Base-by-base conservation (phyloP, 2,797 vertebrate species). In the Coccyzus lansbergi region DNA sequence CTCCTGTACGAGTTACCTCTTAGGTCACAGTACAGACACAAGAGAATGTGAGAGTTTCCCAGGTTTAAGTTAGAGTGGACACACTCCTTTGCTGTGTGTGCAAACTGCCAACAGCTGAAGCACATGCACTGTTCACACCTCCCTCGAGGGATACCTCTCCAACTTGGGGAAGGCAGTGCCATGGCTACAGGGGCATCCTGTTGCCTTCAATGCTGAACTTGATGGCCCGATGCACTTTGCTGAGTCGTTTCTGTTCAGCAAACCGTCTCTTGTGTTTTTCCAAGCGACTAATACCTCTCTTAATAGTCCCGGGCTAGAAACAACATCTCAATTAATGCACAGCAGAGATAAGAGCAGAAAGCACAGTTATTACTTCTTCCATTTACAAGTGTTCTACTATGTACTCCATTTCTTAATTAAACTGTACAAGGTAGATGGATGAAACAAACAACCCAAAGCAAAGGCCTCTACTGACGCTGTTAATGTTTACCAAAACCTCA, bases 141-240 rank as follows among this genome's bases (percentile, higher is more conserved):
- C 94, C 97, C 98, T 91, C 74, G 65, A 94, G 95, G 92, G 95
- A 97, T 98, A 98, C 97, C 98, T 98, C 97, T 95, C 80, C 97
- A 68, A 77, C 94, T 96, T 85, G 93, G 92, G 92, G 84, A 94
- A 97, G 97, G 98, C 31, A 55, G 80, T 95, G 82, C 97, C 92
- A 96, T 96, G 96, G 94, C 96, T 99, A 99, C 97, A 99, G 98
- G 88, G 99, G 99, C 99, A 99, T 99, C 88, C 98, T 98, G 98
- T 99, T 99, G 58, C 99, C 99, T 97, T 99, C 99, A 95, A 99
- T 98, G 98, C 98, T 99, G 98, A 99, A 99, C 98, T 98, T 99
- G 96, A 99, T 98, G 6, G 99, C 99, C 70, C 98, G 98, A 97
- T 98, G 98, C 19, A 98, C 97, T 86, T 98, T 98, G 72, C 97